Evolutionary conservation across 2,113 vertebrate species (phyloP).

Genomic region (Hemicordylus capensis): DNA sequence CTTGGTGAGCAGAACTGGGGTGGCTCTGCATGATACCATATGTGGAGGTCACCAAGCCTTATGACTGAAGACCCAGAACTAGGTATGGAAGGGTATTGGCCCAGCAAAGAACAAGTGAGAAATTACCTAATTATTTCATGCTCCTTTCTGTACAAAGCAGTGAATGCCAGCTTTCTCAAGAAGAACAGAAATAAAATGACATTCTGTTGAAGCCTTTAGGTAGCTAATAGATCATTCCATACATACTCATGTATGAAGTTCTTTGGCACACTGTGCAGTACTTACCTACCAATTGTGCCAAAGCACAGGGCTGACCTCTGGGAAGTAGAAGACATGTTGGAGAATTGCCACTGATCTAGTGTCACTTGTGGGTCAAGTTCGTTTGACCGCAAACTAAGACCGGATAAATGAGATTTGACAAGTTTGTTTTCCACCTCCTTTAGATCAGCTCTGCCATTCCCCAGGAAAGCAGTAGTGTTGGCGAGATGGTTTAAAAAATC

Average conservation of each 20-base stretch:
- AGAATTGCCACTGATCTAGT: neutral
- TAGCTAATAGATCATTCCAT: neutral
- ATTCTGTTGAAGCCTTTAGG: neutral
- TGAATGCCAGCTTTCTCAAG: neutral
- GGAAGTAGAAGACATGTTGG: neutral
- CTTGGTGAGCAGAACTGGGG: neutral
- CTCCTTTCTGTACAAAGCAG: neutral
- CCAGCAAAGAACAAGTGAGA: neutral
- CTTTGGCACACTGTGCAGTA: neutral
- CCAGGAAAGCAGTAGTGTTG: neutral
- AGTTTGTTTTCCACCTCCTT: too few species aligned
- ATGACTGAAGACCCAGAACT: neutral
- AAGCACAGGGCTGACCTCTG: neutral
- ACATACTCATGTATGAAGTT: neutral
- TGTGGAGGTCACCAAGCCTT: neutral
- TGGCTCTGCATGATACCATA: neutral
- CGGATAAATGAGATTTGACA: neutral
- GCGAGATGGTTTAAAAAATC: too few species aligned
- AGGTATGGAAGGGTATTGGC: neutral
- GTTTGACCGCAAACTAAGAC: neutral
- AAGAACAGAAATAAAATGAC: neutral
- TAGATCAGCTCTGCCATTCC: too few species aligned
- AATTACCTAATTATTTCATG: neutral
- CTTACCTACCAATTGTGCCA: neutral
- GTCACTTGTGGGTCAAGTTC: neutral